Percentiles rank a stretch among this genome's conserved stretches.
Conservation (phyloP, 2,888 invertebrate species). For the Micoletzkya japonica region DNA sequence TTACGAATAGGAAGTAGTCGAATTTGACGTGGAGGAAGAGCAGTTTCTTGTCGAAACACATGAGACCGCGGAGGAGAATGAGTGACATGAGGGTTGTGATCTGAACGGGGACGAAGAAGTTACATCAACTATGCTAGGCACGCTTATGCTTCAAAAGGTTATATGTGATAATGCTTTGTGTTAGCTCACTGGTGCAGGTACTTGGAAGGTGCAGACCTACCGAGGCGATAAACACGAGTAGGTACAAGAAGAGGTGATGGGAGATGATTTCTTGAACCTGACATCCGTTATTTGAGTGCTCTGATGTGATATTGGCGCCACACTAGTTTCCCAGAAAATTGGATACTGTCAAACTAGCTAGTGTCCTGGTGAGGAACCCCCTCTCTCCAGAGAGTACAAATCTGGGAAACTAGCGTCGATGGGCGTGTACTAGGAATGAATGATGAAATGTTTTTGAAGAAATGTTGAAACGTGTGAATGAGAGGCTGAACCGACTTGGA, state of each 20-base stretch:
- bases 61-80: conserved; percentile 37
- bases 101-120: conserved; percentile 23
- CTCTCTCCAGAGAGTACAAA: too few species aligned
- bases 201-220: too few species aligned
- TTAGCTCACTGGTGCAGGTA: too few species aligned
- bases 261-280: conserved; percentile 31
- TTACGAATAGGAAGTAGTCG: conserved; percentile 43
- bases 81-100: conserved; percentile 34
- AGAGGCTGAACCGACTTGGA: not conserved
- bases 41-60: conserved; percentile 40
- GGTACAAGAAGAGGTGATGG: conserved; percentile 43
- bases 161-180: not conserved
- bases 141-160: not conserved
- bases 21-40: conserved; percentile 44
- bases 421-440: too few species aligned
- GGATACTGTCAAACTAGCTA: too few species aligned
- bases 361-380: too few species aligned
- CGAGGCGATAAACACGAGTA: conserved; percentile 38
- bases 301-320: too few species aligned
- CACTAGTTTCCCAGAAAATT: too few species aligned
- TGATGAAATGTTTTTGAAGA: not conserved
- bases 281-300: not conserved
- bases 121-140: not conserved
- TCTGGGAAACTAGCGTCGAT: too few species aligned
- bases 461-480: not conserved